These are phyloP conservation scores for Loripinus fragilis DNA, from an alignment of 2,888 invertebrate species.

Conservation along the genomic window DNA sequence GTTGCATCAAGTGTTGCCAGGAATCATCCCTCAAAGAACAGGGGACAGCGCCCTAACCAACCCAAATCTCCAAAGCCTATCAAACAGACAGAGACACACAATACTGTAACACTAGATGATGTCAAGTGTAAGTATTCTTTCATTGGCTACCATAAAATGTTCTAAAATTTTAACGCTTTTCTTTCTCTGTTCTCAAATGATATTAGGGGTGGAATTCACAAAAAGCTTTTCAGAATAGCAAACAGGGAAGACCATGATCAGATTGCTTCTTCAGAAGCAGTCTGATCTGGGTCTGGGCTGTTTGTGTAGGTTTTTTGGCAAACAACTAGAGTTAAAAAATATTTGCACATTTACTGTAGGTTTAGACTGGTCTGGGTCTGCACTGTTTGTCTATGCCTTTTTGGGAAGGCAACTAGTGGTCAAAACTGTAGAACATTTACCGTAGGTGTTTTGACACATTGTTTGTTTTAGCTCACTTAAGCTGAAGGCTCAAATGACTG, in stretches of 20 bases:
- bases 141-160: not conserved
- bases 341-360: no score
- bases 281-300: not conserved
- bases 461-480: no score
- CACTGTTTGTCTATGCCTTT: slow-evolving; percentile 5
- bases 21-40: slow-evolving; percentile 56
- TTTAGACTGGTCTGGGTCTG: not conserved
- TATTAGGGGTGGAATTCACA: no score
- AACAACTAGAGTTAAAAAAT: no score
- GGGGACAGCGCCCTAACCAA: slow-evolving; percentile 61
- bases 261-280: not conserved
- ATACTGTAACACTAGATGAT: slow-evolving; percentile 68
- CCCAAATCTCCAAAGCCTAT: slow-evolving; percentile 66
- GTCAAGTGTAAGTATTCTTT: slow-evolving; percentile 63
- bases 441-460: no score
- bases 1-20: slow-evolving; percentile 70
- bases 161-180: no score
- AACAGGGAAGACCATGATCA: not conserved
- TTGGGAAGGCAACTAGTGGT: no score
- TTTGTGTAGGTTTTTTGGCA: no score
- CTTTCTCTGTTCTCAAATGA: no score
- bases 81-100: slow-evolving; percentile 65
- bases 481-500: no score
- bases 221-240: not conserved
- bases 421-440: no score